Evolutionary conservation across 2,888 invertebrate species (phyloP), one percentile per base, ranked within the genome.

Genomic region (Macrostomum cliftonense): DNA sequence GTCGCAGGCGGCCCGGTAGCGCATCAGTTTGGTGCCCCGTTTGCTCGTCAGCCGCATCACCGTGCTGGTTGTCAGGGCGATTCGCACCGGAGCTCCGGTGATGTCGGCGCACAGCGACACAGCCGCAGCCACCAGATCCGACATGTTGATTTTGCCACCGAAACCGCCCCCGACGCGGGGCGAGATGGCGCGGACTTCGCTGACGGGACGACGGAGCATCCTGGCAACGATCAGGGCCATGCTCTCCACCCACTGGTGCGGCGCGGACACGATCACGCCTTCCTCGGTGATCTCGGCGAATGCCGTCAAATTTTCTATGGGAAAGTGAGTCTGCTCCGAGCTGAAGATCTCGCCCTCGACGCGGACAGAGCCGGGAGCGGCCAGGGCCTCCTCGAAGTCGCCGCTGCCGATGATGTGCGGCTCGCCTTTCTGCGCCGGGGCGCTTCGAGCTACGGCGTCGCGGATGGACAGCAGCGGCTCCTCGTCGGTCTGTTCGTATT

Each of bases 131-230:
- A 28, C 28, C 28, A 28, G 28, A 9, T 28, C 28, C 28, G 28
- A 28, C 28, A 28, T 28, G 28, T 77, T 74, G 46, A 83, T 77
- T 69, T 87, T 88, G 0, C 75, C 77, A 0, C 87, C 87, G 62
- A 81, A 88, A 0, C 73, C 82, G 12, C 87, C 87, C 1, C 87
- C 87, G 2, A 85, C 57, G 39, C 85, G 77, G 5, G 78, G 75
- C 0, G 83, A 80, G 42, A 73, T 69, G 0, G 85, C 71, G 54
- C 81, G 77, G n/a, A 85, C 75, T 45, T 83, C 80, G 52, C 16
- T 60, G 37, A 49, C 52, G 4, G 57, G 57, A 4, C 63, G 49
- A n/a, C 58, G 61, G 0, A 65, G 57, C 1, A 63, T 58, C 42
- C 57, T 53, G 13, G 64, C 57, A 19, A 65, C 60, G 7, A 56